Base-by-base conservation (phyloP, 2,113 vertebrate species). In the Stigmatopora nigra region DNA sequence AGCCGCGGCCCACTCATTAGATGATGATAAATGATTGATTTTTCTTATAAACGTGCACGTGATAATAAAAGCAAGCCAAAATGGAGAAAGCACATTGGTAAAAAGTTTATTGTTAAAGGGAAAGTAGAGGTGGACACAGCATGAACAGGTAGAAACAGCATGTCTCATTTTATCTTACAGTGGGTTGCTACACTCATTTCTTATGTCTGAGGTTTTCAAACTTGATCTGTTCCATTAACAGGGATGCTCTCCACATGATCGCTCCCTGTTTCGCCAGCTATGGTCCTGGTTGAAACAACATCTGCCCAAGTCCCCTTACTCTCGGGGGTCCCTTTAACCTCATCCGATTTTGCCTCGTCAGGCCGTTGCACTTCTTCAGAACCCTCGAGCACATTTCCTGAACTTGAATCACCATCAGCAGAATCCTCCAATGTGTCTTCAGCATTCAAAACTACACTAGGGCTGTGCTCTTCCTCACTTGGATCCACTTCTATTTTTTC, bases 71-170 rank as follows among this genome's bases (percentile, higher is more conserved):
- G 15, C 1, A 25, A 2, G 20, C 22, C 45, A 70, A 51, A 69
- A 6, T 62, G 9, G 48, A 38, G 31, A 56, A 15, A 6, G 17
- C 14, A 68, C 20, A 53, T 72, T 12, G 70, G 47, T 80, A 75
- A 72, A 80, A 78, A 71, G 62, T 84, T 86, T 86, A 82, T 82
- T 86, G 20, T 36, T 65, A 53, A 35, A 12, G 35, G 49, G 63
- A 68, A 72, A 63, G 12, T 3, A 59, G 52, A 61, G 58, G 58
- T 71, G 57, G 47, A 64, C 52, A 74, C 78, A 67, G 11, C 57
- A 69, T 66, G 67, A 77, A 58, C 49, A 59, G 49, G 64, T 69
- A 73, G 49, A 63, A 64, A 77, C 64, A 6, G 61, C 19, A 38
- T 63, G 17, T 48, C 7, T 70, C 49, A 44, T 45, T 68, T 48